Conservation (phyloP, 2,113 vertebrate genomes). For the Aegithalos caudatus region DNA sequence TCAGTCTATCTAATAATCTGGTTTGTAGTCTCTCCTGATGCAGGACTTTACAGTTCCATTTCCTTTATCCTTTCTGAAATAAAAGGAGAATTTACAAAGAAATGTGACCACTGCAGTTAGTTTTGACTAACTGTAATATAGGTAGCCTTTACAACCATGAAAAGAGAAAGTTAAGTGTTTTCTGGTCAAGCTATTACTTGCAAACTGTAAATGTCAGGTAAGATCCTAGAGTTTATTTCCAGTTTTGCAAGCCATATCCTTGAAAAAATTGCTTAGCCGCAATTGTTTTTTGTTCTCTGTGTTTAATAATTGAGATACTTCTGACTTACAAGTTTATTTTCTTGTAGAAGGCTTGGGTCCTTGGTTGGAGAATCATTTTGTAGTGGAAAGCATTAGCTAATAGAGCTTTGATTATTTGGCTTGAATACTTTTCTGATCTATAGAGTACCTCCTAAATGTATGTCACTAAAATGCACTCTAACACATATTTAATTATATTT, state of each 20-base stretch:
- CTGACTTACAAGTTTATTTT: background rate
- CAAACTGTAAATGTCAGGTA: background rate
- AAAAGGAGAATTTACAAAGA: background rate
- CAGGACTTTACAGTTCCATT: background rate
- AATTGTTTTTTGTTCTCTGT: background rate
- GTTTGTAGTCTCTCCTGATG: background rate
- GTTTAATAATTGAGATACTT: background rate
- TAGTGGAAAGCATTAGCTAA: background rate
- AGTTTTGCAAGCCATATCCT: background rate
- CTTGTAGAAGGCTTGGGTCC: background rate
- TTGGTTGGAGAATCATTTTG: background rate
- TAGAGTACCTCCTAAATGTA: background rate
- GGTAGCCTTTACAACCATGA: background rate
- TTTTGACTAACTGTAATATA: background rate
- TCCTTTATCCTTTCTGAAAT: background rate
- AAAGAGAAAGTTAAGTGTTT: background rate
- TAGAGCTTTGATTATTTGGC: background rate
- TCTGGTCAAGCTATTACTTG: background rate
- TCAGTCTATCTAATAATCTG: background rate
- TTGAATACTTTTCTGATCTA: background rate
- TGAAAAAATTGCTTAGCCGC: background rate
- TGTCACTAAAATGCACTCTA: constrained; percentile 36
- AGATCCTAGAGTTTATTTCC: background rate
- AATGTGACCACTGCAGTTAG: background rate
- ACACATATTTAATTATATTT: constrained; percentile 1